These are phyloP conservation scores for Sturmia bella DNA, from an alignment of 2,888 invertebrate species.

Conservation along the genomic window DNA sequence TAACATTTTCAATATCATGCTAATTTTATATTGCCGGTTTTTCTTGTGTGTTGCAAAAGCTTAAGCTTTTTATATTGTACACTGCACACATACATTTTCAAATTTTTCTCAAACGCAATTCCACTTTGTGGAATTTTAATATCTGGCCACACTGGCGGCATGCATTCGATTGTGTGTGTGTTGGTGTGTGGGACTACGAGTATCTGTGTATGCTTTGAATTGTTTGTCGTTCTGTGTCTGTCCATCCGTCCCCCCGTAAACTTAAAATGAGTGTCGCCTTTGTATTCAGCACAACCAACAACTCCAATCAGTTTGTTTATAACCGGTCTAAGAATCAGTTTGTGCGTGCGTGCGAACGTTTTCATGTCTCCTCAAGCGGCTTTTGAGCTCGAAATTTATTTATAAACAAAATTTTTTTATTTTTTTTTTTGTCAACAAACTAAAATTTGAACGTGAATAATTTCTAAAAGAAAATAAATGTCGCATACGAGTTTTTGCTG, in stretches of 20 bases:
- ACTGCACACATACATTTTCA: too few species aligned
- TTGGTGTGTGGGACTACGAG: not conserved
- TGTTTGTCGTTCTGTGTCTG: not conserved
- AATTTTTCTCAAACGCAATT: too few species aligned
- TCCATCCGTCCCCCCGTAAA: not conserved
- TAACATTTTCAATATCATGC: too few species aligned
- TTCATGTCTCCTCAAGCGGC: not conserved
- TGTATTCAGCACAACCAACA: conserved; percentile 47
- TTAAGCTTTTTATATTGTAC: too few species aligned
- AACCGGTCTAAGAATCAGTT: conserved; percentile 65
- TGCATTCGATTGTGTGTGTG: too few species aligned
- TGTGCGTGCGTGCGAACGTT: conserved; percentile 1
- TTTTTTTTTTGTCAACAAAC: not conserved
- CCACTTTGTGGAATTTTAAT: too few species aligned
- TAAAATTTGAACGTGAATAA: not conserved
- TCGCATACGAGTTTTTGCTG: not conserved
- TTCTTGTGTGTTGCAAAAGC: too few species aligned
- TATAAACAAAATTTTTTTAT: not conserved
- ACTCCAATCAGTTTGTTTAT: conserved; percentile 67
- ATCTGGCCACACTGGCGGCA: too few species aligned
- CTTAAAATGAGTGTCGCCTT: conserved; percentile 30
- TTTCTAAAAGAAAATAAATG: not conserved
- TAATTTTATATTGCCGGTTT: too few species aligned
- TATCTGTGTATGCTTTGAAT: conserved; percentile 13
- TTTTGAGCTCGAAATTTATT: not conserved